These are phyloP conservation scores for Pantherophis vulpinus DNA, from an alignment of 2,797 vertebrate genomes.

Conservation along the genomic window DNA sequence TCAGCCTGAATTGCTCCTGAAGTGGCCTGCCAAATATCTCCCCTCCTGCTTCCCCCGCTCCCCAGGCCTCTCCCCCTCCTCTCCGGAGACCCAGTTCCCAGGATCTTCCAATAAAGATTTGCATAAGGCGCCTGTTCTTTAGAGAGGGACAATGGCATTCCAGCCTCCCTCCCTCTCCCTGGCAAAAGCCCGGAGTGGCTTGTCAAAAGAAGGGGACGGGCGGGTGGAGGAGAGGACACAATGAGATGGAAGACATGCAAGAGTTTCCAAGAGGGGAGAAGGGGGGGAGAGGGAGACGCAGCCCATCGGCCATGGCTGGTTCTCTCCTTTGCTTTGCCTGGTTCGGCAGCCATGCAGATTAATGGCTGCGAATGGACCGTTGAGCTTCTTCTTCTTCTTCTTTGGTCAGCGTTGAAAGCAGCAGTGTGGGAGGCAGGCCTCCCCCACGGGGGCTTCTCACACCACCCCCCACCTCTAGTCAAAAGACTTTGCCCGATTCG, in stretches of 20 bases:
- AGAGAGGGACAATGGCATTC: slow-evolving; percentile 58
- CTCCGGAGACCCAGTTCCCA: slow-evolving; percentile 51
- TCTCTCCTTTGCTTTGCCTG: background rate
- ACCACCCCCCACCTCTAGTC: background rate
- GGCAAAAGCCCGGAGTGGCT: slow-evolving; percentile 35
- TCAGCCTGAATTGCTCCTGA: slow-evolving; percentile 2
- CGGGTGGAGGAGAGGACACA: background rate
- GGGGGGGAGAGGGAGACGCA: background rate
- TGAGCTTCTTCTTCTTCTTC: background rate
- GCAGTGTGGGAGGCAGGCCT: background rate
- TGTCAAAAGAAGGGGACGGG: background rate
- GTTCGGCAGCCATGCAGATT: background rate
- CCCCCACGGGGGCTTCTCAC: background rate
- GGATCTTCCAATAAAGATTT: slow-evolving; percentile 66
- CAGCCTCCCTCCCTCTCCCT: slow-evolving; percentile 35
- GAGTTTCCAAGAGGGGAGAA: slow-evolving; percentile 31
- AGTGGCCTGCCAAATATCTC: background rate
- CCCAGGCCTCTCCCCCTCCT: slow-evolving; percentile 48
- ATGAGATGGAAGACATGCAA: slow-evolving; percentile 19
- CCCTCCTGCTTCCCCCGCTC: background rate
- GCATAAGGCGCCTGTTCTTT: slow-evolving; percentile 58
- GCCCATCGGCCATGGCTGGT: background rate
- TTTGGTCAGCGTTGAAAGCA: background rate
- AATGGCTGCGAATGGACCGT: background rate
- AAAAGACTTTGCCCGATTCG: background rate